A percentile compares a stretch with the other conserved stretches of the same genome.
Conservation (phyloP, 2,797 vertebrate species). For the Poecilia gillii region DNA sequence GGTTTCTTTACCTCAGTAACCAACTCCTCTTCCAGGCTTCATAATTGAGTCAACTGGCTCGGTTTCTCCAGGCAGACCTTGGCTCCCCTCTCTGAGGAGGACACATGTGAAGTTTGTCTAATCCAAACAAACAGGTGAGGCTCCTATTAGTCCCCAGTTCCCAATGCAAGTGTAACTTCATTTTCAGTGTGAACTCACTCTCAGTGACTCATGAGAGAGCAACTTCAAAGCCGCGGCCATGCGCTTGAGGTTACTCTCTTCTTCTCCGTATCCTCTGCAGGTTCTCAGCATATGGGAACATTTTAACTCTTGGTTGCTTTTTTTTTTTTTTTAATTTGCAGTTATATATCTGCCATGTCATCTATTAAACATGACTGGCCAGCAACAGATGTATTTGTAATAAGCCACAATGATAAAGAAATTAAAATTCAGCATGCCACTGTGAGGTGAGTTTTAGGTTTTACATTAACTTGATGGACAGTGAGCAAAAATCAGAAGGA, state of each 20-base stretch:
- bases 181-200: conserved; percentile 64
- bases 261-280: conserved; percentile 78
- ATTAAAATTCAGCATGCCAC: conserved; percentile 69
- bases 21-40: conserved; percentile 9
- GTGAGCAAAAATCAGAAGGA: conserved; percentile 37
- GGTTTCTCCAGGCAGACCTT: conserved; percentile 41
- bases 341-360: conserved; percentile 84
- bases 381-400: conserved; percentile 81
- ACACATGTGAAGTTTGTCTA: conserved; percentile 58
- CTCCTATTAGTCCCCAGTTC: conserved; percentile 64
- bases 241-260: conserved; percentile 81
- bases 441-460: conserved; percentile 49
- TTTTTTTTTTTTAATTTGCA: conserved; percentile 43
- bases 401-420: conserved; percentile 66
- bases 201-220: conserved; percentile 62
- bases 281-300: conserved; percentile 83
- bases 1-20: conserved; percentile 3
- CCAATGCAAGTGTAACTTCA: conserved; percentile 68
- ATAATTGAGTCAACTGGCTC: conserved; percentile 35
- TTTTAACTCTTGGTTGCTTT: conserved; percentile 71
- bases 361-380: conserved; percentile 82
- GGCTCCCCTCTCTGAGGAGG: conserved; percentile 47
- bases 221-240: conserved; percentile 71
- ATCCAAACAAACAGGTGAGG: conserved; percentile 73
- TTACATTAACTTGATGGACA: conserved; percentile 37